phyloP scores from a whole-genome alignment of 2,113 vertebrate species.

The Amblyopsis rosae region DNA sequence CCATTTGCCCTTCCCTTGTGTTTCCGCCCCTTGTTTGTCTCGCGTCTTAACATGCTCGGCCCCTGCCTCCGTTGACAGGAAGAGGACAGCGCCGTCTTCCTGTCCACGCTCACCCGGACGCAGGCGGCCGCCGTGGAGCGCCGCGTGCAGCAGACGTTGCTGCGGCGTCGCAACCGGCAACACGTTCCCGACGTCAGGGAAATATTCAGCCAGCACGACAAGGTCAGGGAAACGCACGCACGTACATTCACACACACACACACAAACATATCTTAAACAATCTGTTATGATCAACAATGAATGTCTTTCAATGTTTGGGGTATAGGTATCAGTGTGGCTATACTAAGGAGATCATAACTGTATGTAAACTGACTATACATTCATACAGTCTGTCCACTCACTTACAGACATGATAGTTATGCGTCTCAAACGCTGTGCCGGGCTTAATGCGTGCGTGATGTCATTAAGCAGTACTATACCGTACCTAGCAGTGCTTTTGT shows the following conservation, averaged over 20 bases:
- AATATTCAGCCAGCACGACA: slow-evolving; percentile 82
- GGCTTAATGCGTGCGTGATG: background rate
- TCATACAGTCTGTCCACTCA: slow-evolving; percentile 27
- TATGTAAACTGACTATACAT: too few species aligned
- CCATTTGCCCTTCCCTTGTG: background rate
- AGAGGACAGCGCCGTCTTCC: slow-evolving; percentile 83
- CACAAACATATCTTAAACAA: background rate
- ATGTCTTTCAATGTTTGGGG: background rate
- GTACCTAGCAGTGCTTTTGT: background rate
- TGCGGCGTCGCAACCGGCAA: slow-evolving; percentile 89
- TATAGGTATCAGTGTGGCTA: background rate
- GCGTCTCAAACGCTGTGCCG: background rate
- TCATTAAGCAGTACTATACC: background rate
- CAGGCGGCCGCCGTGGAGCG: slow-evolving; percentile 90
- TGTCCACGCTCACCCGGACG: slow-evolving; percentile 89
- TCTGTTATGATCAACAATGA: background rate
- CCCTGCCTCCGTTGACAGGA: slow-evolving; percentile 43
- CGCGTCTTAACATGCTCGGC: too few species aligned
- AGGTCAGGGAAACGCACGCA: slow-evolving; percentile 45
- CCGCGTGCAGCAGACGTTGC: slow-evolving; percentile 87
- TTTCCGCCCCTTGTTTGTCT: too few species aligned
- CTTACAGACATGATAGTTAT: slow-evolving; percentile 49
- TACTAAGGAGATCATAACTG: too few species aligned
- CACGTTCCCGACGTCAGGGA: slow-evolving; percentile 93
- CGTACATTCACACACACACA: background rate